Evolutionary conservation across 2,888 invertebrate species (phyloP).

Genomic region (Dryococelus australis): DNA sequence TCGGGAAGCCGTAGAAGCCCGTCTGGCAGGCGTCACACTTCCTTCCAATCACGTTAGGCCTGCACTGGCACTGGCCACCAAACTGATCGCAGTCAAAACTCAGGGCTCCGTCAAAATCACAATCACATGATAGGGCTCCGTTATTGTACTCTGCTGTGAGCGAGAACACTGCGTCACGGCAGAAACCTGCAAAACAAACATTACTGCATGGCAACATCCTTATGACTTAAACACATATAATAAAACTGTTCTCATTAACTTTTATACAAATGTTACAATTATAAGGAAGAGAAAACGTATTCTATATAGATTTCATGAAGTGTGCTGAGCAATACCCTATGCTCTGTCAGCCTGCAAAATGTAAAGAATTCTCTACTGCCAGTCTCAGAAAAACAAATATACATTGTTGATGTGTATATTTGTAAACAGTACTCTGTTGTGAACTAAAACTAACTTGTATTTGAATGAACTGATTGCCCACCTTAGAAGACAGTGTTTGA

Average conservation of each 20-base stretch:
- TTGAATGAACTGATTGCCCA: no score
- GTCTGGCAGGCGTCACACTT: conserved; percentile 82
- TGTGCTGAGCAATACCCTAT: no score
- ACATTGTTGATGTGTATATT: no score
- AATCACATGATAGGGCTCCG: conserved; percentile 88
- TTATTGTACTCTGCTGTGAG: conserved; percentile 95
- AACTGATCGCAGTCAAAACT: conserved; percentile 91
- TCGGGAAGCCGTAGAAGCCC: conserved; percentile 95
- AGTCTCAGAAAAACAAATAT: no score
- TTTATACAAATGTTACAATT: conserved; percentile 18
- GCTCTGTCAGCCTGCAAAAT: no score
- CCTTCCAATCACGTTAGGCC: conserved; percentile 91
- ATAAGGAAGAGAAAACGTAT: conserved; percentile 3
- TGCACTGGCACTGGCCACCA: conserved; percentile 96
- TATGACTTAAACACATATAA: background rate
- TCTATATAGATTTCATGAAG: no score
- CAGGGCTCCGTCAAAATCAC: conserved; percentile 85
- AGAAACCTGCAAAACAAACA: conserved; percentile 70
- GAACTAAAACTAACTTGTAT: no score
- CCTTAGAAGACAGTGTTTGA: no score
- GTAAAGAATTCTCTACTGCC: no score
- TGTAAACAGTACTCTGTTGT: no score
- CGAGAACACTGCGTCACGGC: conserved; percentile 89
- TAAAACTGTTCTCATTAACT: background rate
- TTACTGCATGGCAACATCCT: no score